Base-by-base conservation (phyloP, 2,113 vertebrate genomes). In the Tautogolabrus adspersus region DNA sequence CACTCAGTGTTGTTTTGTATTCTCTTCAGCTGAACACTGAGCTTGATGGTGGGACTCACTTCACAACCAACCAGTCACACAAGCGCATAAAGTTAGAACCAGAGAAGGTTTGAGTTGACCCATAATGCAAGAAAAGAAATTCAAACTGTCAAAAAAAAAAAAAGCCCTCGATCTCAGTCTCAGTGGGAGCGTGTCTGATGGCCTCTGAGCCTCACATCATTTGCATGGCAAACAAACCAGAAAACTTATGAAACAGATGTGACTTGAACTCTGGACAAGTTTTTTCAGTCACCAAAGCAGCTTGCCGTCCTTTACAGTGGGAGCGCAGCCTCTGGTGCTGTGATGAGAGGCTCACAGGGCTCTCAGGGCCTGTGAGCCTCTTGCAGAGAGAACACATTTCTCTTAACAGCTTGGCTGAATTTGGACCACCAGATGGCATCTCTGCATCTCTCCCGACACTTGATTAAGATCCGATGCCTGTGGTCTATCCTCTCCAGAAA, bases 351-450 rank as follows among this genome's bases (percentile, higher is more conserved):
- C 83, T 81, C 46, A 3, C 47, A 70, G 65, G 8, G 23, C 79
- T 79, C 85, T 64, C 62, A 38, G 70, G 73, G 78, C 61, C 77
- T 82, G 75, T 60, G n/a, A n/a, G 82, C 75, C 42, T 65, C 75
- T 74, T 64, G 72, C 78, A 86, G 74, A 73, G 82, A 78, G 62
- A 82, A 81, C 81, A 83, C 79, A 83, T 83, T 84, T 81, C 76
- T 82, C 86, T 86, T 75, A 88, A 89, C 89, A 88, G 87, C 88
- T 89, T 84, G 88, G 83, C 83, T 89, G 72, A 89, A 87, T 85
- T 85, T 88, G 83, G 88, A 85, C 89, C 88, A 90, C 82, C 89
- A 91, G 89, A 91, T 89, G 89, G 89, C 89, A 91, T 91, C 89
- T 90, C 86, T 83, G 85, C 81, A 87, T 90, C 82, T 87, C 85